Evolutionary conservation across 2,113 vertebrate genomes (phyloP), one percentile per base, ranked within the genome.

Genomic region (Xenopus borealis): DNA sequence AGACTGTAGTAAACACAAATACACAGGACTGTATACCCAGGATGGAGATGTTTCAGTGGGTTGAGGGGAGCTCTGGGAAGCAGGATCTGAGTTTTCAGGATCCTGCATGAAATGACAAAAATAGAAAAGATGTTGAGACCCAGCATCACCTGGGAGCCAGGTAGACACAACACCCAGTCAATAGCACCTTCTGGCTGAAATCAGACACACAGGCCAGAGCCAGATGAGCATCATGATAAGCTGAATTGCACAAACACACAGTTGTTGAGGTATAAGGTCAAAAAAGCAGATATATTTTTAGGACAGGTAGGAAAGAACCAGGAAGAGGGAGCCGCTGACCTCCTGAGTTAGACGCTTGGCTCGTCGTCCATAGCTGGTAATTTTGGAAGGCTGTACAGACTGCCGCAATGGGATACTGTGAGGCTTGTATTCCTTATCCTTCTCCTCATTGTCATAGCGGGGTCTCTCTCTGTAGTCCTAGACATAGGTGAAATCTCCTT

Each of bases 401-500:
- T 98, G 96, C 7, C 96, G 93, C 69, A 97, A 84, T 0, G 96
- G 95, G 80, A 98, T 98, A 86, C 95, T 97, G 85, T 98, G 96
- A 0, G 96, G 96, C 80, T 98, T 98, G 86, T 98, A 97, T 82
- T 98, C 96, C 65, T 94, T 91, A 66, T 98, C 95, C 78, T 96
- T 94, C 58, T 96, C 94, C 62, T 97, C 95, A 20, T 93, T 95
- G 78, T 97, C 96, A 45, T 94, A 95, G 11, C 86, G 91, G 0
- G 90, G 91, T 72, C 91, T 88, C 9, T 94, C 89, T 78, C 95
- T 95, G 80, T 88, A 94, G 81, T 93, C 93, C 92, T 94, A 80
- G 1, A 19, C 3, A 12, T 19, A 27, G 19, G 19, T 5, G 3
- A 27, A 14, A 61, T 14, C 4, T 2, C 58, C 4, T 61, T 23